phyloP scores from a whole-genome alignment of 2,888 invertebrate genomes.

The Busseola fusca region DNA sequence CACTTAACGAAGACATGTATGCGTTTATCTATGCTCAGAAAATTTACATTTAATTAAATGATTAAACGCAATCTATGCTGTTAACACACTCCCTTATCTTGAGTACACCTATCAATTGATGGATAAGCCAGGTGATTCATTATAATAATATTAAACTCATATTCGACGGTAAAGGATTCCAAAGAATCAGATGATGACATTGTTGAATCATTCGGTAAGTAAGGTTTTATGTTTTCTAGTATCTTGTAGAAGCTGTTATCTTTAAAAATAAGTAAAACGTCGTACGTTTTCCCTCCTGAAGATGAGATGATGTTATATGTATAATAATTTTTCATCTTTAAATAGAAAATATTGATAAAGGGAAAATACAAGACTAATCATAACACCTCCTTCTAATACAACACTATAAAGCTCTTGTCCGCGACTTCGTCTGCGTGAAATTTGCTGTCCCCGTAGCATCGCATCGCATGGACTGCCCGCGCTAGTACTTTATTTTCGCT shows the following conservation, averaged over 20 bases:
- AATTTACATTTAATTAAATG: conserved; percentile 31
- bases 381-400: no score
- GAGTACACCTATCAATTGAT: conserved; percentile 35
- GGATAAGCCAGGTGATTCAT: conserved; percentile 49
- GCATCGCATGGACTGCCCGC: no score
- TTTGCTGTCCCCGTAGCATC: no score
- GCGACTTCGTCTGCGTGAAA: no score
- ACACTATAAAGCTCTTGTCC: no score
- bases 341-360: not conserved
- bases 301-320: conserved; percentile 8
- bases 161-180: conserved; percentile 12
- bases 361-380: not conserved
- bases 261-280: not conserved
- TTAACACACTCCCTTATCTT: conserved; percentile 47
- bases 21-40: conserved; percentile 1
- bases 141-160: conserved; percentile 34
- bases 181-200: conserved; percentile 33
- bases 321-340: not conserved
- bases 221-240: conserved; percentile 14
- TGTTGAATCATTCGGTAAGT: conserved; percentile 48
- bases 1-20: not conserved
- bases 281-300: not conserved
- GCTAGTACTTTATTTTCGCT: no score
- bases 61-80: conserved; percentile 33
- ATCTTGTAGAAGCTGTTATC: conserved; percentile 17